Conservation (phyloP, 2,797 vertebrate species). For the Centroberyx gerrardi region DNA sequence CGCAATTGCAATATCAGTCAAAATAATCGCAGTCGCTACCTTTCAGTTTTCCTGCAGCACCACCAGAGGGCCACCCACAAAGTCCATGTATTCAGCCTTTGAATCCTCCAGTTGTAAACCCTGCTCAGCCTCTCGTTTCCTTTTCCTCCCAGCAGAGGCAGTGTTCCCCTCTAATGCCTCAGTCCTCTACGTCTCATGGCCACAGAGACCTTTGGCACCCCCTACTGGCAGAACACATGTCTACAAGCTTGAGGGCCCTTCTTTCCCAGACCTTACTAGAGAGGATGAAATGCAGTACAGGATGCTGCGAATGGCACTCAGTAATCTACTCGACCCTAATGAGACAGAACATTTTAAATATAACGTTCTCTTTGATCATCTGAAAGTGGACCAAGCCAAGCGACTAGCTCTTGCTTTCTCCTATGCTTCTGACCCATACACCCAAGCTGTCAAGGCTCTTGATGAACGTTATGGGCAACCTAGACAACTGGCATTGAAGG, state of each 20-base stretch:
- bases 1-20: no score
- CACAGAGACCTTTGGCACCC: background rate
- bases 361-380: background rate
- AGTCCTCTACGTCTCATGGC: no score
- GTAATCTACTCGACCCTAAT: constrained; percentile 5
- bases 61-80: no score
- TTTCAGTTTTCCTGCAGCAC: no score
- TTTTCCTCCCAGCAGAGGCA: background rate
- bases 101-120: background rate
- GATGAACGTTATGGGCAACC: background rate
- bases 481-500: constrained; percentile 5
- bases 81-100: background rate
- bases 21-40: no score
- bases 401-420: background rate
- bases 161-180: background rate
- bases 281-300: constrained; percentile 4
- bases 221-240: constrained; percentile 5
- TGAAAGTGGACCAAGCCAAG: no score
- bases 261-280: constrained; percentile 1
- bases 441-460: background rate
- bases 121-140: no score
- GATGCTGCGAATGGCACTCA: constrained; percentile 1
- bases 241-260: constrained; percentile 6
- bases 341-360: background rate
- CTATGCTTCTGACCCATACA: background rate